phyloP scores from a whole-genome alignment of 2,888 invertebrate genomes.

The Steinernema hermaphroditum region DNA sequence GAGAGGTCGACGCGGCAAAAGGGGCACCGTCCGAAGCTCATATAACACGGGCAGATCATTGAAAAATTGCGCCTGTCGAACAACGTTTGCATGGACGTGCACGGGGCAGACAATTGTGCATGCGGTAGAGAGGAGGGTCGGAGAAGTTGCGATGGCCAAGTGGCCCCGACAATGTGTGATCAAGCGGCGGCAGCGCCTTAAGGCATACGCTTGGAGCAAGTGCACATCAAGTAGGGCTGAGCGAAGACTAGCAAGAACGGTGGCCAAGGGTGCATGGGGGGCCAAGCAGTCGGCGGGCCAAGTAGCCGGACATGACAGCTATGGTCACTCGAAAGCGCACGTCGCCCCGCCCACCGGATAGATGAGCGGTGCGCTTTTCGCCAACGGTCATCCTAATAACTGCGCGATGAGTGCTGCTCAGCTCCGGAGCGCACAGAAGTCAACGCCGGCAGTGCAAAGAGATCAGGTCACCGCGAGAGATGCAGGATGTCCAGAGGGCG shows the following conservation, averaged over 20 bases:
- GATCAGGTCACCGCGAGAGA: slow-evolving; percentile 12
- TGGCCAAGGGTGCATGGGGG: slow-evolving; percentile 22
- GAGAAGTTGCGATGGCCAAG: neutral
- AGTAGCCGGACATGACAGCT: slow-evolving; percentile 31
- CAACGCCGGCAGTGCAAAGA: neutral
- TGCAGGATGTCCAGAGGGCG: slow-evolving; percentile 17
- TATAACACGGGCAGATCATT: neutral
- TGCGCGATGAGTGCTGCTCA: slow-evolving; percentile 5
- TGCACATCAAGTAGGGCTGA: slow-evolving; percentile 25
- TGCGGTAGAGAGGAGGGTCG: neutral
- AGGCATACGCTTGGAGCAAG: neutral
- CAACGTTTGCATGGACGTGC: neutral
- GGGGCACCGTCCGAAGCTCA: slow-evolving; percentile 16
- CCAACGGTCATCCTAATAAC: slow-evolving; percentile 30
- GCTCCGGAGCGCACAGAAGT: slow-evolving; percentile 27
- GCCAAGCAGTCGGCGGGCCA: slow-evolving; percentile 25
- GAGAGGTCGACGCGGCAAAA: slow-evolving; percentile 10
- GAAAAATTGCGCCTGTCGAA: slow-evolving; percentile 11
- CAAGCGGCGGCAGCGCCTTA: neutral
- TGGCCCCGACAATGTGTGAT: neutral
- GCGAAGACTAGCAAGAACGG: slow-evolving; percentile 2
- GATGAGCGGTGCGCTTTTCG: slow-evolving; percentile 28
- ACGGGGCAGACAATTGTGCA: neutral
- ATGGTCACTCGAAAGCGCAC: slow-evolving; percentile 20
- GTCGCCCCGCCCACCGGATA: slow-evolving; percentile 1